phyloP scores from a whole-genome alignment of 37 sponge, comb jelly and placozoan genomes.

The Ephydatia muelleri region DNA sequence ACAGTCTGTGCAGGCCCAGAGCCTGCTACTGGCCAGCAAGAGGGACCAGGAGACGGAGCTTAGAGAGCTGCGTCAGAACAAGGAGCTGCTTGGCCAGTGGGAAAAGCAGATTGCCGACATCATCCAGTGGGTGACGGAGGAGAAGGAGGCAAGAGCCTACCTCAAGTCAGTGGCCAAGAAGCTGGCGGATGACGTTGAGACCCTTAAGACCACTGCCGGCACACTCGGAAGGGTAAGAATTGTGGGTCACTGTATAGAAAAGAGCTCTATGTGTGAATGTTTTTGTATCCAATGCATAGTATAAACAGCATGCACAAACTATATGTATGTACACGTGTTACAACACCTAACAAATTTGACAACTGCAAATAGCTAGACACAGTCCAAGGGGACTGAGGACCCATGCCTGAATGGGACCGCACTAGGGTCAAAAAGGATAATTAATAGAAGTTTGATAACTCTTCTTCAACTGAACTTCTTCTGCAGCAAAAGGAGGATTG shows the following conservation, averaged over 20 bases:
- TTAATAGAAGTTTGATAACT: too few species aligned
- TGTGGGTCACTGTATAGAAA: not conserved
- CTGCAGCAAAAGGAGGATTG: slow-evolving; percentile 80
- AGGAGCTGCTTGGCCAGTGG: slow-evolving; percentile 81
- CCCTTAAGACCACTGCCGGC: slow-evolving; percentile 68
- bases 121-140: slow-evolving; percentile 89
- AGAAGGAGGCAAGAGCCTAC: slow-evolving; percentile 80
- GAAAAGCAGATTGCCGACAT: slow-evolving; percentile 87
- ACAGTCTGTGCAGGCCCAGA: slow-evolving; percentile 19
- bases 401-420: too few species aligned
- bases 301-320: too few species aligned
- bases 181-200: slow-evolving; percentile 89
- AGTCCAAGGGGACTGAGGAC: too few species aligned
- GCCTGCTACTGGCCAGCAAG: slow-evolving; percentile 16
- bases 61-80: slow-evolving; percentile 65
- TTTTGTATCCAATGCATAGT: not conserved
- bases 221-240: slow-evolving; percentile 44
- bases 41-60: slow-evolving; percentile 66
- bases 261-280: not conserved
- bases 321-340: slow-evolving; percentile 1
- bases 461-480: too few species aligned
- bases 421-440: too few species aligned
- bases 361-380: too few species aligned
- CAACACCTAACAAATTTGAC: too few species aligned
- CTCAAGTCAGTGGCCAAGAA: slow-evolving; percentile 87